A percentile compares a stretch with the other conserved stretches of the same genome.
Conservation (phyloP, 1,140 invertebrate genomes). For the Telenomus remus region DNA sequence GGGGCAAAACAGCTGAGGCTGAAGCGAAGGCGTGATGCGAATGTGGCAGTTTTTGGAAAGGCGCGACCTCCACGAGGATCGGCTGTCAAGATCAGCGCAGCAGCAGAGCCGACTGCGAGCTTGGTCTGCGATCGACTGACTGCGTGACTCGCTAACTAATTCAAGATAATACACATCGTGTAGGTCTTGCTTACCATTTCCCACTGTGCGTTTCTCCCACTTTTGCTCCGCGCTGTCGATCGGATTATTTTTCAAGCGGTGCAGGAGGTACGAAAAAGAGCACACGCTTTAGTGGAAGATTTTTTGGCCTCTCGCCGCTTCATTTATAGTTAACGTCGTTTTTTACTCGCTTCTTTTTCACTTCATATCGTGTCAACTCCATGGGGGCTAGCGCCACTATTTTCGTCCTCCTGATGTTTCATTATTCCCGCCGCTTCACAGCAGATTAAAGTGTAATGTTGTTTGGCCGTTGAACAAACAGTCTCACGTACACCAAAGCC, state of each 20-base stretch:
- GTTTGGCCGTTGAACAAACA: too few relatives aligned
- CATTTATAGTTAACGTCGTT: conserved; percentile 23
- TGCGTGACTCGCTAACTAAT: conserved; percentile 61
- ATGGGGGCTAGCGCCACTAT: background rate
- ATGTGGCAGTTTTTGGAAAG: too few relatives aligned
- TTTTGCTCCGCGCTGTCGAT: conserved; percentile 25
- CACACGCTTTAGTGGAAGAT: conserved; percentile 40
- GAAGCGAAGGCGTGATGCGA: too few relatives aligned
- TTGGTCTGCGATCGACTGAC: conserved; percentile 66
- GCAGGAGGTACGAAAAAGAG: conserved; percentile 52
- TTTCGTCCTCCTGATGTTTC: background rate
- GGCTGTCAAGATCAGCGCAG: conserved; percentile 7
- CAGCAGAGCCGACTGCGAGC: conserved; percentile 50
- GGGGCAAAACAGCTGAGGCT: too few relatives aligned
- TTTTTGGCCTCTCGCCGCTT: conserved; percentile 36
- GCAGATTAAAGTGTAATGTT: too few relatives aligned
- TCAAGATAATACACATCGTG: conserved; percentile 69
- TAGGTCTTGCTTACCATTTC: conserved; percentile 64
- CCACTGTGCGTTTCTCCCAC: conserved; percentile 61
- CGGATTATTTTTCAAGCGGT: conserved; percentile 45
- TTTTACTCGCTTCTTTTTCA: background rate
- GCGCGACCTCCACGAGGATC: conserved; percentile 17
- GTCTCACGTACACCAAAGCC: too few relatives aligned
- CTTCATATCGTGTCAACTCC: background rate
- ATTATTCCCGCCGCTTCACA: too few relatives aligned